Percentiles rank a stretch among this genome's conserved stretches.
Evolutionary conservation across 2,888 invertebrate genomes (phyloP).

Genomic region (Danaus chrysippus): DNA sequence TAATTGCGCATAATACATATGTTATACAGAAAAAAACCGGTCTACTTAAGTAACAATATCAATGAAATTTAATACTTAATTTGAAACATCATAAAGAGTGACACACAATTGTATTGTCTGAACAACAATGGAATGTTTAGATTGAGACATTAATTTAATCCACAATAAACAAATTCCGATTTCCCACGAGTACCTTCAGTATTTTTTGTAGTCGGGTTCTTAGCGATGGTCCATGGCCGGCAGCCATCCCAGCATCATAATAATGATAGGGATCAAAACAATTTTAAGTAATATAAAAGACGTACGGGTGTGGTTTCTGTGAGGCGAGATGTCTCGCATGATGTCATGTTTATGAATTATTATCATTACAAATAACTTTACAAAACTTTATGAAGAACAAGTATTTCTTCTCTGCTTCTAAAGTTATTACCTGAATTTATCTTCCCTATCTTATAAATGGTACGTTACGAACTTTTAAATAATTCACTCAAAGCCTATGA

Average conservation of each 20-base stretch:
- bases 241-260: conserved; percentile 57
- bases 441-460: too few relatives aligned
- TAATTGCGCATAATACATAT: neutral
- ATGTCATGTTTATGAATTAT: conserved; percentile 39
- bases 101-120: conserved; percentile 18
- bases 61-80: neutral
- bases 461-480: too few relatives aligned
- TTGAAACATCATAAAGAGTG: conserved; percentile 25
- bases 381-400: neutral
- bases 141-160: conserved; percentile 59
- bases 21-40: neutral
- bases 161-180: conserved; percentile 43
- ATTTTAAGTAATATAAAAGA: conserved; percentile 38
- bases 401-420: neutral
- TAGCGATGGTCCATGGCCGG: conserved; percentile 52
- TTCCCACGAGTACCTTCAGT: conserved; percentile 56
- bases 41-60: neutral
- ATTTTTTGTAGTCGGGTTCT: conserved; percentile 47
- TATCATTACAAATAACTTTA: neutral
- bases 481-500: too few relatives aligned
- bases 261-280: conserved; percentile 71
- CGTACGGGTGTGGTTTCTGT: neutral
- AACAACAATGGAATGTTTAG: conserved; percentile 33
- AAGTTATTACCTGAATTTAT: too few relatives aligned
- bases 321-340: conserved; percentile 42